A percentile compares a stretch with the other conserved stretches of the same genome.
Conservation (phyloP, 2,888 invertebrate genomes). For the Temnothorax unifasciatus region DNA sequence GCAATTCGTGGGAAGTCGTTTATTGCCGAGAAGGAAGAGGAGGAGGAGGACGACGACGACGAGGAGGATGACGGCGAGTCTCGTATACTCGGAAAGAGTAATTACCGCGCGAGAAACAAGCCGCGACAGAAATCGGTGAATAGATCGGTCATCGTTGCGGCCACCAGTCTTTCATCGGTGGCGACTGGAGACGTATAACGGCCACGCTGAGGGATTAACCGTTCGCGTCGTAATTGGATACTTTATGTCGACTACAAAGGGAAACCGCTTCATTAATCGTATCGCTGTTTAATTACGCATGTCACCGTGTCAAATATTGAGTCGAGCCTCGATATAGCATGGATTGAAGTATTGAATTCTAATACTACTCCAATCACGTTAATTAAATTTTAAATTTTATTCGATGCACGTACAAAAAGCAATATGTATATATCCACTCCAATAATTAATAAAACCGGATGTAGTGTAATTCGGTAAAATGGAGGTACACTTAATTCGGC, state of each 20-base stretch:
- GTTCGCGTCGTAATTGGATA: slow-evolving; percentile 41
- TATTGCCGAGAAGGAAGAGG: slow-evolving; percentile 58
- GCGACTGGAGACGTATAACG: slow-evolving; percentile 16
- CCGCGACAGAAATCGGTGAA: slow-evolving; percentile 54
- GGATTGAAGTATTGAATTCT: neutral
- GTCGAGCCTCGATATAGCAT: neutral
- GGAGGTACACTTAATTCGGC: neutral
- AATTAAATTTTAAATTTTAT: neutral
- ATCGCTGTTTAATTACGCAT: slow-evolving; percentile 41
- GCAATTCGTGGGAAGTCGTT: slow-evolving; percentile 78
- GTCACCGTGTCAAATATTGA: slow-evolving; percentile 19
- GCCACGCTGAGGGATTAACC: slow-evolving; percentile 39
- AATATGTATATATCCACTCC: neutral
- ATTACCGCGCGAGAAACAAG: slow-evolving; percentile 59
- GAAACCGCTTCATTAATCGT: slow-evolving; percentile 24
- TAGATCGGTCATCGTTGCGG: slow-evolving; percentile 54
- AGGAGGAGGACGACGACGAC: neutral
- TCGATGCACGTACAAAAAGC: neutral
- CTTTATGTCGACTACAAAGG: slow-evolving; percentile 26
- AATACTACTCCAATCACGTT: neutral
- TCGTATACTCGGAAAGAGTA: slow-evolving; percentile 63
- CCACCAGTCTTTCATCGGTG: slow-evolving; percentile 37
- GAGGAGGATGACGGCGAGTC: neutral
- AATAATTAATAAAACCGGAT: neutral
- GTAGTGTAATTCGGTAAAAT: neutral